phyloP scores from a whole-genome alignment of 2,113 vertebrate genomes.

The Ia io region DNA sequence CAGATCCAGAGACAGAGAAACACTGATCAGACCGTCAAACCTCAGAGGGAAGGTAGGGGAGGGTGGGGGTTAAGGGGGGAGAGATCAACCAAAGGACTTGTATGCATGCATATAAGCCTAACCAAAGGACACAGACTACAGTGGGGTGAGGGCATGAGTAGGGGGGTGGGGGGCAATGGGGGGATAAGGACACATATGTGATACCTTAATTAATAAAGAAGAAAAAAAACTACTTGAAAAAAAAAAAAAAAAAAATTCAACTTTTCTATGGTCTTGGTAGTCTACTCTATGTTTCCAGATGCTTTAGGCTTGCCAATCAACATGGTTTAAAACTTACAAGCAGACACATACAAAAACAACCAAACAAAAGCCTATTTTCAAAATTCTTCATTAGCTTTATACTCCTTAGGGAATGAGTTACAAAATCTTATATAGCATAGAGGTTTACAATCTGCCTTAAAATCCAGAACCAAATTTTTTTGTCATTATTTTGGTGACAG shows the following conservation, averaged over 20 bases:
- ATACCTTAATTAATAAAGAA: too few species aligned
- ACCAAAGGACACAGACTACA: too few species aligned
- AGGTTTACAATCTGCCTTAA: background rate
- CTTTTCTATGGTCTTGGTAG: background rate
- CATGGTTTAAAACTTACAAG: background rate
- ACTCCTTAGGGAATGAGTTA: background rate
- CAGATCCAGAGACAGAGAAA: too few species aligned
- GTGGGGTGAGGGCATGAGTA: too few species aligned
- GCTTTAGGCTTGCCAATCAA: background rate
- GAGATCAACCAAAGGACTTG: too few species aligned
- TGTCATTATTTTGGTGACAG: background rate
- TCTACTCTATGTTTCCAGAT: background rate
- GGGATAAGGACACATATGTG: too few species aligned
- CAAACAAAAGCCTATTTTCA: background rate
- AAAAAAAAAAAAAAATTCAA: background rate
- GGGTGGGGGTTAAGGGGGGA: too few species aligned
- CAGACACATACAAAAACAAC: background rate
- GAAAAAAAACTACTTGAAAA: too few species aligned
- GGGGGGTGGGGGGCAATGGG: too few species aligned
- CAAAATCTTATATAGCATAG: background rate
- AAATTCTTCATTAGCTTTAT: constrained; percentile 28
- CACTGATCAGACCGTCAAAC: too few species aligned
- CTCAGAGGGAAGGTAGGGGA: too few species aligned
- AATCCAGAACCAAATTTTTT: constrained; percentile 28
- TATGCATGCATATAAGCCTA: too few species aligned